Percentiles rank a stretch among this genome's conserved stretches.
phyloP scores from a whole-genome alignment of 2,888 invertebrate genomes.

The Ophioninae sp. region DNA sequence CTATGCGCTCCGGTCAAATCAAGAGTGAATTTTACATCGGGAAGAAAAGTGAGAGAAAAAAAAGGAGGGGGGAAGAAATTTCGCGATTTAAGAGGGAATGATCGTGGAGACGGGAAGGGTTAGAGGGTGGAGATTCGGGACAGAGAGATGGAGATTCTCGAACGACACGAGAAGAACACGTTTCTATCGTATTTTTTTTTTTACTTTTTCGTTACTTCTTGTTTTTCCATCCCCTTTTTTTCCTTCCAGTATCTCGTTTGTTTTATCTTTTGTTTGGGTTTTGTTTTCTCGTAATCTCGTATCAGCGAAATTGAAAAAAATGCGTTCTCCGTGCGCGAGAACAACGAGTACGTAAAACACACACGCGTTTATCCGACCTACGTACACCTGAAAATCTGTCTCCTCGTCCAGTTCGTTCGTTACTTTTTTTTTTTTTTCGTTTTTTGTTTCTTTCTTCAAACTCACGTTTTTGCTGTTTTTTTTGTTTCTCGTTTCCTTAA shows the following conservation, averaged over 20 bases:
- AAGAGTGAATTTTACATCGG: background rate
- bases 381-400: conserved; percentile 72
- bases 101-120: conserved; percentile 60
- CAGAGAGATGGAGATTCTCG: conserved; percentile 63
- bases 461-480: conserved; percentile 1
- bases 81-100: background rate
- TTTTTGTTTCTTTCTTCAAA: background rate
- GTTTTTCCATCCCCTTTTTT: conserved; percentile 59
- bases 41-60: background rate
- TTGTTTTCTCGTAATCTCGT: background rate
- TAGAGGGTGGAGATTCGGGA: conserved; percentile 35
- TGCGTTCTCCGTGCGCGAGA: background rate
- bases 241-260: conserved; percentile 31
- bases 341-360: conserved; percentile 68
- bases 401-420: background rate
- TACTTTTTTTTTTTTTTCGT: conserved; percentile 7
- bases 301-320: background rate
- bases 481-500: conserved; percentile 6
- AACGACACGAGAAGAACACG: conserved; percentile 70
- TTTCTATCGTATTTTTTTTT: conserved; percentile 2
- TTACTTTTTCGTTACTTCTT: background rate
- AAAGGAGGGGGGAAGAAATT: conserved; percentile 18
- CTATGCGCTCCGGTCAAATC: conserved; percentile 4
- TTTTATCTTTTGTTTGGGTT: background rate
- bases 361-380: conserved; percentile 65